Evolutionary conservation across 2,797 vertebrate species (phyloP), one percentile per base, ranked within the genome.

Genomic region (Anguilla marmorata): DNA sequence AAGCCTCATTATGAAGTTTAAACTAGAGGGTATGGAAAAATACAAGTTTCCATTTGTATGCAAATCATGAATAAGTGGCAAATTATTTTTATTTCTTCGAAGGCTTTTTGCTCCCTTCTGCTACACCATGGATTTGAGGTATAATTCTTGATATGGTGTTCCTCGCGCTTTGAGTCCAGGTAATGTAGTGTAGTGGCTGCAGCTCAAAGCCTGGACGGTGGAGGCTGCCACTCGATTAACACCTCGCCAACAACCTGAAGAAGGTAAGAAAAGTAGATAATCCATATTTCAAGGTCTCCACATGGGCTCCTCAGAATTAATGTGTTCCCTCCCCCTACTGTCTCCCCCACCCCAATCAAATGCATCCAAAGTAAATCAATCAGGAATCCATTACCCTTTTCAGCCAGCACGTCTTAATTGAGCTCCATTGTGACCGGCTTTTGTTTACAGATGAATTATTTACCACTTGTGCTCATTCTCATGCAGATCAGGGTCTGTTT

Each of bases 321-420:
- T 96, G 95, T 95, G 95, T 95, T 90, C 90, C 88, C 89, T 89
- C 89, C 92, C 90, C 88, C 83, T 90, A 90, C 88, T 72, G 91
- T 79, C 92, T 86, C 82, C 93, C 91, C 94, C 93, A 21, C 41
- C 79, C 45, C 41, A n/a, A 82, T 82, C 79, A 82, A 30, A 63
- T 30, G 94, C 93, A 93, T 96, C 92, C 91, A 93, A 95, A 96
- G 94, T 95, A 94, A 97, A 95, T 97, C 95, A 95, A 95, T 96
- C 95, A 94, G 94, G 96, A 96, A 96, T 94, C 94, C 96, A 97
- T 94, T 93, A 92, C 88, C 90, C 60, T 88, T 87, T 90, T 63
- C 87, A 87, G 90, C 91, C 50, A 91, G 89, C 89, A 89, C 87
- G 90, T 92, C 90, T 93, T 88, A 92, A 89, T 89, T 89, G 90